Percentiles rank a stretch among this genome's conserved stretches.
These are phyloP conservation scores for Xiphophorus hellerii DNA, from an alignment of 2,113 vertebrate genomes.

Conservation along the genomic window DNA sequence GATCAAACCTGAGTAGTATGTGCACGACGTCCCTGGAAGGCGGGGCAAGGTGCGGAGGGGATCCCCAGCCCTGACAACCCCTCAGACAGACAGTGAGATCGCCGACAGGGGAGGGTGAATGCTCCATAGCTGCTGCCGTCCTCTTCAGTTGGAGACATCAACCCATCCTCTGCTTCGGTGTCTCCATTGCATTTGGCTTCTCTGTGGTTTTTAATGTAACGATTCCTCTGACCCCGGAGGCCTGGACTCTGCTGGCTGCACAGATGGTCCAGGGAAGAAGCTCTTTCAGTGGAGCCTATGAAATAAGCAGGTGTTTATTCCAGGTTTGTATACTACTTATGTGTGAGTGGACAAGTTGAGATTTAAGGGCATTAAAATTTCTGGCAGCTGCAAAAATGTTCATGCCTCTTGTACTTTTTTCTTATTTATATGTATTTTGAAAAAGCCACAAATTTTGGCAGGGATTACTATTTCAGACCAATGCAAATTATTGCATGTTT, in stretches of 20 bases:
- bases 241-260: conserved; percentile 82
- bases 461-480: no score
- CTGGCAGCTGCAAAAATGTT: background rate
- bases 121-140: conserved; percentile 85
- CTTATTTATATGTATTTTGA: background rate
- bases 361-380: no score
- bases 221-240: conserved; percentile 81
- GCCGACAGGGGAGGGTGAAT: conserved; percentile 94
- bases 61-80: conserved; percentile 84
- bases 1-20: conserved; percentile 92
- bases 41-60: conserved; percentile 82
- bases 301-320: conserved; percentile 50
- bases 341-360: background rate
- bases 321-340: background rate
- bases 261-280: conserved; percentile 92
- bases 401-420: background rate
- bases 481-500: no score
- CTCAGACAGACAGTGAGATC: conserved; percentile 96
- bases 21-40: conserved; percentile 92
- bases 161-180: conserved; percentile 73
- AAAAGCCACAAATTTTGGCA: no score
- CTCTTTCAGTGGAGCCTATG: conserved; percentile 83
- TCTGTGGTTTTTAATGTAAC: conserved; percentile 82
- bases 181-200: conserved; percentile 70
- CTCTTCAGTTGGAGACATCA: conserved; percentile 78